Evolutionary conservation across 2,797 vertebrate species (phyloP).

Genomic region (Argyrosomus regius): DNA sequence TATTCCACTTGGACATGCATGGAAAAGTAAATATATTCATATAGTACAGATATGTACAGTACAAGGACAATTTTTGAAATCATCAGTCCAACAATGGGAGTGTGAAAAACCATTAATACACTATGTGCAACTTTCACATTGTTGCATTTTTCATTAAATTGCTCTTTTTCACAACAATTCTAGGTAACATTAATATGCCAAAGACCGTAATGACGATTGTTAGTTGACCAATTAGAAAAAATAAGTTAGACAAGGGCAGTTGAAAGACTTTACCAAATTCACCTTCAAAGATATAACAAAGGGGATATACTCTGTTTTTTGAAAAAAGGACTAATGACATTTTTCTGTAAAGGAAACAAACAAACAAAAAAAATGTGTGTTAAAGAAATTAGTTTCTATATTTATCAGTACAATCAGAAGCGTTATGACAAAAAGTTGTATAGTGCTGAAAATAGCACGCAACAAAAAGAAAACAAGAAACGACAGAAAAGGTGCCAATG

Average conservation of each 20-base stretch:
- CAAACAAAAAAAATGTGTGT: conserved; percentile 52
- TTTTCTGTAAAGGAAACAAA: conserved; percentile 56
- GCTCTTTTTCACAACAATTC: conserved; percentile 64
- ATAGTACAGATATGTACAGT: conserved; percentile 90
- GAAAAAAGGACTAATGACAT: conserved; percentile 36
- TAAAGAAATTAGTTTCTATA: conserved; percentile 77
- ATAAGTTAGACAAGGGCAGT: conserved; percentile 74
- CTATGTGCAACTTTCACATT: conserved; percentile 66
- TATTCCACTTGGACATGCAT: conserved; percentile 90
- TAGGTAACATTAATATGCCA: conserved; percentile 59
- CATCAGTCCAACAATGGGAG: conserved; percentile 83
- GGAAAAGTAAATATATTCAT: conserved; percentile 90
- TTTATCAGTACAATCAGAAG: conserved; percentile 79
- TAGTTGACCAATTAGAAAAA: conserved; percentile 74
- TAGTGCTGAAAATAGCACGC: conserved; percentile 74
- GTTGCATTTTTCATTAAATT: conserved; percentile 69
- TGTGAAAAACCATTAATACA: conserved; percentile 79
- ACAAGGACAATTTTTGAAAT: conserved; percentile 80
- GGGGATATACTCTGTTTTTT: conserved; percentile 40
- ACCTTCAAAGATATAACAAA: conserved; percentile 45
- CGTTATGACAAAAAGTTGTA: conserved; percentile 66
- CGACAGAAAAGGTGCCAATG: conserved; percentile 81
- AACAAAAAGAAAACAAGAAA: conserved; percentile 60
- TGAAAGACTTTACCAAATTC: conserved; percentile 55
- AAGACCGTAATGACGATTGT: conserved; percentile 49